Percentiles rank a stretch among this genome's conserved stretches.
phyloP scores from a whole-genome alignment of 2,797 vertebrate species.

The Macropodus opercularis region DNA sequence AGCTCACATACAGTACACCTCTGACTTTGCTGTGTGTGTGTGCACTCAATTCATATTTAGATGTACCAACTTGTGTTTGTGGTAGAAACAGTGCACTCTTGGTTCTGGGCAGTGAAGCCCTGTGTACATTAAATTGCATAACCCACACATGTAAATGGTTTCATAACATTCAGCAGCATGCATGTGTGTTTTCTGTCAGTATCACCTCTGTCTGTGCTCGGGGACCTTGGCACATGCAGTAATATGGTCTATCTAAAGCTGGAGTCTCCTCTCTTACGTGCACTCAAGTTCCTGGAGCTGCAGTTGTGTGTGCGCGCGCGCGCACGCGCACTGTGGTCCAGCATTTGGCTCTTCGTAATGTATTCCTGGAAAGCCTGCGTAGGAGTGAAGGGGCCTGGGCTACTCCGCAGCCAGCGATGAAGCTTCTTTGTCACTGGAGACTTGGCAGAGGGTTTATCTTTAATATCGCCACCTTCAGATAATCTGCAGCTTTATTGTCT shows the following conservation, averaged over 20 bases:
- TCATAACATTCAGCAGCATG: slow-evolving; percentile 15
- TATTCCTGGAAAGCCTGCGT: slow-evolving; percentile 75
- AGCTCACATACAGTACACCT: slow-evolving; percentile 43
- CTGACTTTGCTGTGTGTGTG: slow-evolving; percentile 36
- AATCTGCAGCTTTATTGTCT: background rate
- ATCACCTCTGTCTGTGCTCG: slow-evolving; percentile 42
- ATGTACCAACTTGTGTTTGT: slow-evolving; percentile 23
- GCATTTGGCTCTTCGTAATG: slow-evolving; percentile 37
- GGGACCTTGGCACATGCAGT: slow-evolving; percentile 37
- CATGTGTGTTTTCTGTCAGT: slow-evolving; percentile 42
- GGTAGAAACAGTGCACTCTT: slow-evolving; percentile 29
- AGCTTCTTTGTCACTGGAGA: slow-evolving; percentile 30
- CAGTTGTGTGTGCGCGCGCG: slow-evolving; percentile 14
- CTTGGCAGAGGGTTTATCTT: background rate
- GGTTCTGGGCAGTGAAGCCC: slow-evolving; percentile 28
- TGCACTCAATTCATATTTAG: slow-evolving; percentile 44
- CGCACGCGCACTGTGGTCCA: slow-evolving; percentile 40
- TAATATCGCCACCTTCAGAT: background rate
- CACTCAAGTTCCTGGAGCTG: slow-evolving; percentile 33
- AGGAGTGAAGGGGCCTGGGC: slow-evolving; percentile 35
- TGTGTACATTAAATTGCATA: slow-evolving; percentile 44
- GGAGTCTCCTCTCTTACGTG: slow-evolving; percentile 38
- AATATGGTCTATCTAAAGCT: slow-evolving; percentile 33
- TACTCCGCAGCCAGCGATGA: slow-evolving; percentile 35
- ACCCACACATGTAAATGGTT: slow-evolving; percentile 40